These are phyloP conservation scores for Apostichopus japonicus DNA, from an alignment of 35 echinoderm and acorn worm genomes.

Conservation along the genomic window DNA sequence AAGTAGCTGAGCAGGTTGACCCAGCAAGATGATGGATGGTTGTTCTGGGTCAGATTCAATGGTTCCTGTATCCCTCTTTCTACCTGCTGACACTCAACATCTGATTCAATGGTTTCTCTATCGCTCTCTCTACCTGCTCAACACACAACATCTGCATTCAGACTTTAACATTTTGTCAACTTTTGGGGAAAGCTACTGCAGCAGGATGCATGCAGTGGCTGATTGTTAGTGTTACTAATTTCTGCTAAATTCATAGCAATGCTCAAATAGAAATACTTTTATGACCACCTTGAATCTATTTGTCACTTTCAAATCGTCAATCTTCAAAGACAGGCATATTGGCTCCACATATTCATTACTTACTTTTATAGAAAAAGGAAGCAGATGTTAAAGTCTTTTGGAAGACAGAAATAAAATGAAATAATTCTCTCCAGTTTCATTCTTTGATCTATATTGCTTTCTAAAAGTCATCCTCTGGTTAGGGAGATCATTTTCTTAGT, in stretches of 20 bases:
- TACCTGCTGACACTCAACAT: too few relatives aligned
- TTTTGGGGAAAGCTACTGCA: background rate
- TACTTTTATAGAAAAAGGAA: background rate
- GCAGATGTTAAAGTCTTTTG: slow-evolving; percentile 9
- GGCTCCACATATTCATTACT: slow-evolving; percentile 3
- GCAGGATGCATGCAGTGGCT: background rate
- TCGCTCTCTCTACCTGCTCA: too few relatives aligned
- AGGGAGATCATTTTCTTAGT: background rate
- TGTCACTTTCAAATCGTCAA: background rate
- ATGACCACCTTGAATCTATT: background rate
- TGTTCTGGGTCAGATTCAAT: too few relatives aligned
- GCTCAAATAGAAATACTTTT: background rate
- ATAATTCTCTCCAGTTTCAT: slow-evolving; percentile 2
- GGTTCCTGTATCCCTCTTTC: too few relatives aligned
- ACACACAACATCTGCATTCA: too few relatives aligned
- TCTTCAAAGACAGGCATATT: slow-evolving; percentile 9
- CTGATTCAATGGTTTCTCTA: too few relatives aligned
- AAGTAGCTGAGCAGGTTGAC: too few relatives aligned
- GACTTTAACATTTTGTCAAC: too few relatives aligned
- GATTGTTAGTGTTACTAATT: too few relatives aligned
- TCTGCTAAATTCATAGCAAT: too few relatives aligned
- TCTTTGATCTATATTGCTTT: slow-evolving; percentile 20
- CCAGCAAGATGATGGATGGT: too few relatives aligned
- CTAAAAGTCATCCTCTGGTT: background rate
- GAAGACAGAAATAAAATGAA: background rate